Evolutionary conservation across 1,140 invertebrate species (phyloP), one percentile per base, ranked within the genome.

Genomic region (Lethocerus indicus): DNA sequence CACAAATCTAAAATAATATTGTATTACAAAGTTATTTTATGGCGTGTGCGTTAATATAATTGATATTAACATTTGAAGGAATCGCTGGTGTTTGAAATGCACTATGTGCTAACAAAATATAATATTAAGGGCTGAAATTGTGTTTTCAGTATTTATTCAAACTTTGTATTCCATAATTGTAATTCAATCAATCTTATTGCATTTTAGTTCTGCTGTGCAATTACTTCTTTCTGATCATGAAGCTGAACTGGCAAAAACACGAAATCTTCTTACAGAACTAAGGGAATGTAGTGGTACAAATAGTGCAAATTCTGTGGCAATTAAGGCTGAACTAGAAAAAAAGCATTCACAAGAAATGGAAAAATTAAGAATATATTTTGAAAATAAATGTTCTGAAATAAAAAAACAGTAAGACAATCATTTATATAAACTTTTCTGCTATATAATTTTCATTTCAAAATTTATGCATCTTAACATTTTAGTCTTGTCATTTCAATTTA

Each of bases 321-420:
- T 78, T 12, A 68, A 67, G 52, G 58, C 64, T 6, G 73, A 78
- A 47, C 58, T 81, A 9, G 72, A 76, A 47, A 58, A 58, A 9
- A 75, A 75, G 53, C 79, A 84, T 60, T 64, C 73, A 14, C 75
- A 75, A 47, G 78, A 86, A 60, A 77, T 84, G 73, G 80, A 83
- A 59, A 78, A 84, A 54, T 57, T 85, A 20, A 68, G 81, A 39
- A 80, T 71, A 1, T 86, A 83, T 57, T 86, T 83, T 58, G 81
- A 84, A 53, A 69, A 78, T 59, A 83, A 83, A 60, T 84, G 80
- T 59, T 68, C 74, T 0, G 78, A 83, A 55, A 70, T 85, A 63
- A 78, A 82, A 61, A 80, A 81, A 57, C 76, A 82, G 69, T 82
- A 62, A 67, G 66, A n/a, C n/a, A 61, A 16, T 37, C 25, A 4